Evolutionary conservation across 2,797 vertebrate species (phyloP).

Genomic region (Hydrophis major): DNA sequence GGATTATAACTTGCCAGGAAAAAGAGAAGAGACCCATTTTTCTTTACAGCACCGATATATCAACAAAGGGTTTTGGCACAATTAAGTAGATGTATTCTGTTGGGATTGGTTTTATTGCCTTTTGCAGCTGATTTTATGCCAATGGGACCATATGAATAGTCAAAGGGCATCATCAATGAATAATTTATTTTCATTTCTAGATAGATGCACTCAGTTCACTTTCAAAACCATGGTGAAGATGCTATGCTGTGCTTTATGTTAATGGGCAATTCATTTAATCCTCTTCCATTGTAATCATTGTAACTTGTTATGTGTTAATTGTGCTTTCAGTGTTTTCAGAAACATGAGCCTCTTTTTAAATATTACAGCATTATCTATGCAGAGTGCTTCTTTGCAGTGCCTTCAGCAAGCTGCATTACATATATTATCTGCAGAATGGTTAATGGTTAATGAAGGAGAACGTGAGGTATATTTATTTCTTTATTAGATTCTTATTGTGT

Average conservation of each 20-base stretch:
- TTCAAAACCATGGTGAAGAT: not conserved
- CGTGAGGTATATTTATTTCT: not conserved
- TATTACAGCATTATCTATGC: not conserved
- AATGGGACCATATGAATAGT: slow-evolving; percentile 3
- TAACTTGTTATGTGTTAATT: not conserved
- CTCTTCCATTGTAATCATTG: not conserved
- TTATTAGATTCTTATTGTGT: not conserved
- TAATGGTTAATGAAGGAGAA: not conserved
- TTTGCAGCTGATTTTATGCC: slow-evolving; percentile 14
- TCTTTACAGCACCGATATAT: slow-evolving; percentile 14
- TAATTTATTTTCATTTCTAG: not conserved
- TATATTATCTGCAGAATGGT: not conserved
- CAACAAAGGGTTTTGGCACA: slow-evolving; percentile 32
- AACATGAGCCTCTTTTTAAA: not conserved
- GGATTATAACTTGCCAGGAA: slow-evolving; percentile 44
- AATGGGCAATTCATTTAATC: slow-evolving; percentile 24
- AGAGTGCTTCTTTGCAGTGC: not conserved
- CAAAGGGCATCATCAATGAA: not conserved
- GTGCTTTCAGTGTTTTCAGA: not conserved
- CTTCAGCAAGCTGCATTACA: not conserved
- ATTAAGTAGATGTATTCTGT: not conserved
- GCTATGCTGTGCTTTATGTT: not conserved
- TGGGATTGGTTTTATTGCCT: not conserved
- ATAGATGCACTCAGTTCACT: not conserved
- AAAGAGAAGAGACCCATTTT: slow-evolving; percentile 30